Conservation (phyloP, 2,888 invertebrate species). For the Leucophenga maculata region DNA sequence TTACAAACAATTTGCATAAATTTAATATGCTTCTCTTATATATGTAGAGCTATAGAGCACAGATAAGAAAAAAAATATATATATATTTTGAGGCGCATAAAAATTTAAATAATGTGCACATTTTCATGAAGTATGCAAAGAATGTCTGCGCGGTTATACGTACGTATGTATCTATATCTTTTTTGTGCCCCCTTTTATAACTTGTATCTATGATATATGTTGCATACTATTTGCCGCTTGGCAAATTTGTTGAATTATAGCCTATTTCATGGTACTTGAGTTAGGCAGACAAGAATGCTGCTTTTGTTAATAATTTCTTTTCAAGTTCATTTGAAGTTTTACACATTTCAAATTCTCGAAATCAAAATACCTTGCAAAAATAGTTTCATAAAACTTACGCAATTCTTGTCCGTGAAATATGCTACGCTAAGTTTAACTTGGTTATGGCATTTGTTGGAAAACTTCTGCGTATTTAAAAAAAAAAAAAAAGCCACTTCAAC, state of each 20-base stretch:
- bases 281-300: too few relatives aligned
- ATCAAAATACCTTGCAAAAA: not conserved
- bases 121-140: not conserved
- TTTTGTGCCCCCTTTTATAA: too few relatives aligned
- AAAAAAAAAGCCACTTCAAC: too few relatives aligned
- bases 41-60: too few relatives aligned
- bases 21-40: too few relatives aligned
- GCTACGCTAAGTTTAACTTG: slow-evolving; percentile 19
- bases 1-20: too few relatives aligned
- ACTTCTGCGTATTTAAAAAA: too few relatives aligned
- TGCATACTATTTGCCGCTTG: not conserved
- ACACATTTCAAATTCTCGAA: not conserved
- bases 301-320: not conserved
- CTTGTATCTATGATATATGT: not conserved
- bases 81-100: not conserved
- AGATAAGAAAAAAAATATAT: not conserved
- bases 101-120: slow-evolving; percentile 15
- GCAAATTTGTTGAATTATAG: not conserved
- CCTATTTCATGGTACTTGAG: slow-evolving; percentile 1
- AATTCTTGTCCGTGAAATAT: not conserved
- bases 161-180: too few relatives aligned
- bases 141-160: too few relatives aligned
- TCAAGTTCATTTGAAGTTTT: slow-evolving; percentile 16
- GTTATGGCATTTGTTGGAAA: slow-evolving; percentile 1
- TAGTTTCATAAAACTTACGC: not conserved